Percentiles rank a stretch among this genome's conserved stretches.
Evolutionary conservation across 37 sponge, comb jelly and placozoan species (phyloP).

Genomic region (Beroe ovata): DNA sequence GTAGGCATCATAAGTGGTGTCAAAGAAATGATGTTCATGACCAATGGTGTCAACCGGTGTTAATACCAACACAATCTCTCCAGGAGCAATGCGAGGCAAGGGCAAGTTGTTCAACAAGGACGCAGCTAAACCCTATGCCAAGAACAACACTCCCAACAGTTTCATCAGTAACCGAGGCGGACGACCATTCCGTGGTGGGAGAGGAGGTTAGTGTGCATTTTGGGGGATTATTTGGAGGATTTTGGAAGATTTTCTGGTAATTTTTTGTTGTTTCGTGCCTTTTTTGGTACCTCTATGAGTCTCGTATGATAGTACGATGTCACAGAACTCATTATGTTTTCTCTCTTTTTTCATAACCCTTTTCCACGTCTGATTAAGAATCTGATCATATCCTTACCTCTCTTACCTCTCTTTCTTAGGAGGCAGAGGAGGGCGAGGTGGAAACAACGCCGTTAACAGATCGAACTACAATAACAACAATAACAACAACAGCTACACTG

Average conservation of each 20-base stretch:
- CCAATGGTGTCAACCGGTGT: too few species aligned
- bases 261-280: too few species aligned
- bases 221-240: too few species aligned
- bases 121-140: not conserved
- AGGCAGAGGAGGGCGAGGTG: conserved; percentile 22
- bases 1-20: not conserved
- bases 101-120: not conserved
- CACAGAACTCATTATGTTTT: too few species aligned
- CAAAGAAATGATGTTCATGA: not conserved
- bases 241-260: too few species aligned
- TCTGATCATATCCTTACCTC: not conserved
- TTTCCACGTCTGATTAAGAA: not conserved
- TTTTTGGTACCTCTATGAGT: too few species aligned
- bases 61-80: too few species aligned
- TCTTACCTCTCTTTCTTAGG: not conserved
- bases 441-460: conserved; percentile 5
- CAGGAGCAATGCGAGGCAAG: conserved; percentile 3
- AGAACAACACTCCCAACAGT: not conserved
- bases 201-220: conserved; percentile 3
- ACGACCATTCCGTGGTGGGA: not conserved
- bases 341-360: too few species aligned
- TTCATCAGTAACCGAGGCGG: not conserved
- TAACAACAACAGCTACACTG: conserved; percentile 16
- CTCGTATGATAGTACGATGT: too few species aligned
- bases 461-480: not conserved